These are phyloP conservation scores for Eira barbara DNA, from an alignment of 2,113 vertebrate genomes.

Conservation along the genomic window DNA sequence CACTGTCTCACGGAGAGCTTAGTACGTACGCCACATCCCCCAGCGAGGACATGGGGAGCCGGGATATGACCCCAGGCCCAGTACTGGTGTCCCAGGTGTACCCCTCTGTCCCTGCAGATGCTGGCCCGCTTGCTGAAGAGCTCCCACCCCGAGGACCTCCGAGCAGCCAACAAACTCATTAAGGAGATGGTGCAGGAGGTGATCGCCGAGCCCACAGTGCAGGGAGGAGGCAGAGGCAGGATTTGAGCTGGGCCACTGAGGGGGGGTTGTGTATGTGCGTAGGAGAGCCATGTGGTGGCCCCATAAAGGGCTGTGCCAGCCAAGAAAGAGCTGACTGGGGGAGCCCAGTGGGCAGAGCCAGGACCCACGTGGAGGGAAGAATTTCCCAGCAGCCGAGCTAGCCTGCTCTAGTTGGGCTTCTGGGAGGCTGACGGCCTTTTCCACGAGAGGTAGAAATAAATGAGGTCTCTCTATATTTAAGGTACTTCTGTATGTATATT, in stretches of 20 bases:
- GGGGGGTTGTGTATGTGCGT: accelerated
- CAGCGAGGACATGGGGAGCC: not conserved
- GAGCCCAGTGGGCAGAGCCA: not conserved
- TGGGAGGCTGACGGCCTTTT: not conserved
- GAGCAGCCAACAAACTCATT: slow-evolving; percentile 98
- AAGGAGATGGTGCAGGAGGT: slow-evolving; percentile 99
- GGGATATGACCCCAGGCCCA: not conserved
- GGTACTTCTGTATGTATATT: accelerated
- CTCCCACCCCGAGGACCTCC: slow-evolving; percentile 95
- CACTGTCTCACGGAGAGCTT: not conserved
- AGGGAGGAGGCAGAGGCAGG: not conserved
- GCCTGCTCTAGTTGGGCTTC: not conserved
- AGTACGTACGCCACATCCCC: not conserved
- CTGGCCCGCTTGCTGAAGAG: slow-evolving; percentile 96
- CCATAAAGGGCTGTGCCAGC: not conserved
- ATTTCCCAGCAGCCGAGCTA: not conserved
- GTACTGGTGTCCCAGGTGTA: accelerated
- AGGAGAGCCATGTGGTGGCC: not conserved
- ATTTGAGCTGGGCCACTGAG: not conserved
- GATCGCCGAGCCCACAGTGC: not conserved
- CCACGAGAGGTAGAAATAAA: not conserved
- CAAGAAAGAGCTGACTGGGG: not conserved
- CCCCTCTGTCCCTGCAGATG: slow-evolving; percentile 83
- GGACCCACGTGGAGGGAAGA: not conserved
- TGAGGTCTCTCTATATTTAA: accelerated